Conservation (phyloP, 2,113 vertebrate genomes). For the Prolemur simus region DNA sequence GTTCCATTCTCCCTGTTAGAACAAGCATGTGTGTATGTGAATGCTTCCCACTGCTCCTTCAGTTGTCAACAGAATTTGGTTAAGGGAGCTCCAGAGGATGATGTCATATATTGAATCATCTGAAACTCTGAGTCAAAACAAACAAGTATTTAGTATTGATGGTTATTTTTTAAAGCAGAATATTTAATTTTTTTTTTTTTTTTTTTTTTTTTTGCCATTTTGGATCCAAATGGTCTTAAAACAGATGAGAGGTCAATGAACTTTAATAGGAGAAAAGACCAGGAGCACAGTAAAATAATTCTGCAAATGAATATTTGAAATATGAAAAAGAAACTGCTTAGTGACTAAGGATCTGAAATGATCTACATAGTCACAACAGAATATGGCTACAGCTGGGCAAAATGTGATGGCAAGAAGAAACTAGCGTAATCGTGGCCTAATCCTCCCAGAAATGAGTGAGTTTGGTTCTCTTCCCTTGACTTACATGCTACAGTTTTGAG, state of each 20-base stretch:
- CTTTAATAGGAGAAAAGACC: background rate
- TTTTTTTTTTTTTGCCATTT: constrained; percentile 17
- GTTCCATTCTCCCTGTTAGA: background rate
- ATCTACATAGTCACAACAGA: background rate
- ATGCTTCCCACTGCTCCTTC: background rate
- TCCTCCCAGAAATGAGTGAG: background rate
- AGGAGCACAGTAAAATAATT: background rate
- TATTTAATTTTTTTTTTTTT: constrained; percentile 7
- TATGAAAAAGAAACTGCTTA: background rate
- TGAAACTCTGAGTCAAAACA: constrained; percentile 20
- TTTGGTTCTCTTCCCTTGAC: constrained; percentile 16
- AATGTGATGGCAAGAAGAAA: background rate
- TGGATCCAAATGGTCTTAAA: background rate
- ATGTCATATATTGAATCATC: constrained; percentile 24
- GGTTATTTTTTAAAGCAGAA: background rate
- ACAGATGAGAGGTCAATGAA: background rate
- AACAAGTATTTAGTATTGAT: background rate
- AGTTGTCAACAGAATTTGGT: background rate
- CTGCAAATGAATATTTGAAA: background rate
- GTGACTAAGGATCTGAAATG: background rate
- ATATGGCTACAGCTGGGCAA: background rate
- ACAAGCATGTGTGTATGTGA: background rate
- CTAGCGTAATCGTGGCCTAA: background rate
- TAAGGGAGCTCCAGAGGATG: background rate
- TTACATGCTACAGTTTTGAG: constrained; percentile 5